phyloP scores from a whole-genome alignment of 2,888 invertebrate genomes.

The Rhamphomyia laevipes region DNA sequence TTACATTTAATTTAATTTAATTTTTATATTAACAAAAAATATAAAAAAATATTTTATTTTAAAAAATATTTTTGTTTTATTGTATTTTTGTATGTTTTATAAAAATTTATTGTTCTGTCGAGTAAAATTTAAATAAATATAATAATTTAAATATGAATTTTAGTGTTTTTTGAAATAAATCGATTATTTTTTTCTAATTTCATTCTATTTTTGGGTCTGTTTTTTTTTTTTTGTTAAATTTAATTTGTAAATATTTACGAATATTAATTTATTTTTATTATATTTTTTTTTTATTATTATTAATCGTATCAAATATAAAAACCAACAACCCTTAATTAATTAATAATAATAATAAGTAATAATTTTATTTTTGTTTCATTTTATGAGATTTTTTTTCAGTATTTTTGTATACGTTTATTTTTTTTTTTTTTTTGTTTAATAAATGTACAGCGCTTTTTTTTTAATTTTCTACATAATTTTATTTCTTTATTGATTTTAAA shows the following conservation, averaged over 20 bases:
- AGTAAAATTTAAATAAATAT: too few species aligned
- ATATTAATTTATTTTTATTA: constrained; percentile 11
- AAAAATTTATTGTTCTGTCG: too few species aligned
- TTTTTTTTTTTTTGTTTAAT: neutral
- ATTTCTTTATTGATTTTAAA: neutral
- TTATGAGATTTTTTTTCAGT: neutral
- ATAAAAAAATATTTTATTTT: too few species aligned
- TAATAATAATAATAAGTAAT: constrained; percentile 6
- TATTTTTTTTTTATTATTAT: constrained; percentile 1
- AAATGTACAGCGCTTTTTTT: neutral
- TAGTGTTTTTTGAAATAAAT: neutral
- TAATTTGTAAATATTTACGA: constrained; percentile 14
- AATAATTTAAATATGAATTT: too few species aligned
- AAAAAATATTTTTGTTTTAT: too few species aligned
- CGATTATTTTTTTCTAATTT: constrained; percentile 3
- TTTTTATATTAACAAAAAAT: too few species aligned
- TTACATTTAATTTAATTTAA: too few species aligned
- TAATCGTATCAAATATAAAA: constrained; percentile 40
- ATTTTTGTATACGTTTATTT: neutral
- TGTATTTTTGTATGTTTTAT: too few species aligned
- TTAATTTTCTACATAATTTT: neutral
- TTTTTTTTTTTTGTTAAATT: constrained; percentile 5
- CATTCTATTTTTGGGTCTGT: constrained; percentile 14
- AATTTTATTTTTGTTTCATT: neutral
- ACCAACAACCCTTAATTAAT: constrained; percentile 33